Evolutionary conservation across 2,888 invertebrate species (phyloP), one percentile per base, ranked within the genome.

Genomic region (Aphrophora alni): DNA sequence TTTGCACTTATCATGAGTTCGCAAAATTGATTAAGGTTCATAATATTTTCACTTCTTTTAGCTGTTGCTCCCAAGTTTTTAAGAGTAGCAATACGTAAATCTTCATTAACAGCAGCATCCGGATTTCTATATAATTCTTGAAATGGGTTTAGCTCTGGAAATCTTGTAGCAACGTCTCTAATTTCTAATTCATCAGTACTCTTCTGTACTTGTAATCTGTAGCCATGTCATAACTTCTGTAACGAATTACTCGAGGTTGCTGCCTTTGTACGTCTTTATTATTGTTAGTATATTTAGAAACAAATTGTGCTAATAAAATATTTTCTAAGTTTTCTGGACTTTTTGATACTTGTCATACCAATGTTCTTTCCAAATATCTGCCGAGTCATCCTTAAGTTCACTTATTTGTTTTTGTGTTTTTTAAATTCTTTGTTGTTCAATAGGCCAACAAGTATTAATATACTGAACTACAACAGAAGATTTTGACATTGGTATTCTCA

Each of bases 401-500:
- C 86, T 85, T 84, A 86, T 59, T 85, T 86, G 84, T 84, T 84
- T 27, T 10, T 83, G 83, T 84, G 82, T 82, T 82, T 85, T 86
- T 82, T 85, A 84, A 75, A 82, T 82, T 7, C 74, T 33, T 51
- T 81, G 72, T 74, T 79, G 24, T 28, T 83, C 81, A 38, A 33
- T 27, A 5, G 80, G 83, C 82, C 77, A 82, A 10, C 76, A 69
- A 75, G 88, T 88, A 44, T 87, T 86, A 4, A 88, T 88, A 84
- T 86, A 87, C 72, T 85, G 85, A 78, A 87, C 80, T 73, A 26
- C n/a, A 28, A 4, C 12, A 69, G 44, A 38, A 79, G 86, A 77
- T 83, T 87, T 85, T 21, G 87, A 87, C 89, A 89, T 89, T 12
- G 88, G 88, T 82, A 88, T 85, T 38, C 88, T 84, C 72, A 89